These are phyloP conservation scores for Engraulis encrasicolus DNA, from an alignment of 2,113 vertebrate species.

Conservation along the genomic window DNA sequence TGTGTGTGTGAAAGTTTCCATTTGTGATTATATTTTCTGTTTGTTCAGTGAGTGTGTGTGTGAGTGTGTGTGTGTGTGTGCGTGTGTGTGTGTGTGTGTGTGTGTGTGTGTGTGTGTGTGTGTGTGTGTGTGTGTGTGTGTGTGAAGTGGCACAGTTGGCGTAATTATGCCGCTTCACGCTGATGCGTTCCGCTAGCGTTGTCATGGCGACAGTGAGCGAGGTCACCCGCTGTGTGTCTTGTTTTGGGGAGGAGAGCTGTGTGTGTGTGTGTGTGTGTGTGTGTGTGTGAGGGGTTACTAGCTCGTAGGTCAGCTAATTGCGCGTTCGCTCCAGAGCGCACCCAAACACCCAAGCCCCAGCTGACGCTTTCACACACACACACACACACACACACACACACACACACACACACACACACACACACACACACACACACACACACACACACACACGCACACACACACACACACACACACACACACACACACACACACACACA, in stretches of 20 bases:
- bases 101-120: too few relatives aligned
- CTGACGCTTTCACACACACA: background rate
- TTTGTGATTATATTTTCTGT: too few relatives aligned
- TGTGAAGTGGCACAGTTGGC: conserved; percentile 19
- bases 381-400: background rate
- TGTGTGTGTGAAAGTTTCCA: too few relatives aligned
- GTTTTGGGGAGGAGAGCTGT: background rate
- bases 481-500: too few relatives aligned
- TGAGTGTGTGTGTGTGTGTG: too few relatives aligned
- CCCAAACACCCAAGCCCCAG: conserved; percentile 20
- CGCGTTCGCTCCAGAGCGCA: conserved; percentile 43
- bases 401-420: too few relatives aligned
- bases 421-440: too few relatives aligned
- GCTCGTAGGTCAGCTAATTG: conserved; percentile 45
- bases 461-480: too few relatives aligned
- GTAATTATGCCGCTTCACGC: conserved; percentile 61
- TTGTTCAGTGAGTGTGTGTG: too few relatives aligned
- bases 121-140: too few relatives aligned
- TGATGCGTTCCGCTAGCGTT: conserved; percentile 60
- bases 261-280: background rate
- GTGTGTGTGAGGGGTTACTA: background rate
- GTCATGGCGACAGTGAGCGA: conserved; percentile 58
- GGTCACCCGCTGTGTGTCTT: conserved; percentile 29
- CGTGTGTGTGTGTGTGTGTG: too few relatives aligned
- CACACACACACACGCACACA: background rate